Evolutionary conservation across 2,797 vertebrate genomes (phyloP).

Genomic region (Hephaestus fuliginosus): DNA sequence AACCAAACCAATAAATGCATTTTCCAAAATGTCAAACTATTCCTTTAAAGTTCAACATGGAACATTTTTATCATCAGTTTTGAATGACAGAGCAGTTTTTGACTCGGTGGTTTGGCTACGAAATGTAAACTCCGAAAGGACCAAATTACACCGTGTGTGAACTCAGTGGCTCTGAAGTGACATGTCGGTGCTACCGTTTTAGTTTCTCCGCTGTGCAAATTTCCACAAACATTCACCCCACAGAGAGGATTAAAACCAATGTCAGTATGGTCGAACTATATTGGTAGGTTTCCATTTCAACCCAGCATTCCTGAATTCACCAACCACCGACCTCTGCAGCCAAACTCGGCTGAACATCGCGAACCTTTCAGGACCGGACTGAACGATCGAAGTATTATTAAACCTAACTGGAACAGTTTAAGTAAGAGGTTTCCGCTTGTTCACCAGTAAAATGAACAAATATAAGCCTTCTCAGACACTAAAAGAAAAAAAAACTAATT

Average conservation of each 20-base stretch:
- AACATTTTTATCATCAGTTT: slow-evolving; percentile 14
- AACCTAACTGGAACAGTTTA: background rate
- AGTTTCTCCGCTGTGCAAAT: slow-evolving; percentile 21
- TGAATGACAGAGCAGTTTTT: slow-evolving; percentile 27
- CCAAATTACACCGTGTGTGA: slow-evolving; percentile 42
- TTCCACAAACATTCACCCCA: slow-evolving; percentile 26
- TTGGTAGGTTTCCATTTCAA: slow-evolving; percentile 47
- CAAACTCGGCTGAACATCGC: background rate
- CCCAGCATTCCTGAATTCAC: slow-evolving; percentile 34
- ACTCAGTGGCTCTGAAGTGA: slow-evolving; percentile 22
- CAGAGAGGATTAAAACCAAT: slow-evolving; percentile 22
- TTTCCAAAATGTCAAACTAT: slow-evolving; percentile 1
- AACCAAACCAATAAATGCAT: background rate
- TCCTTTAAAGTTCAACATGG: background rate
- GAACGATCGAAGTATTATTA: background rate
- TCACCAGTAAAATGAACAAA: background rate
- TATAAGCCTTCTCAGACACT: background rate
- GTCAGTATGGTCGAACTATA: slow-evolving; percentile 17
- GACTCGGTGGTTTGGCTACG: slow-evolving; percentile 17
- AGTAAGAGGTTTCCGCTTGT: background rate
- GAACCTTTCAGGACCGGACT: background rate
- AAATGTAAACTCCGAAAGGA: slow-evolving; percentile 7
- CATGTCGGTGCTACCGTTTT: slow-evolving; percentile 26
- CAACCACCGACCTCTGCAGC: slow-evolving; percentile 17
- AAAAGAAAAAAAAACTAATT: background rate